Conservation (phyloP, 2,888 invertebrate species). For the Stenurella melanura region DNA sequence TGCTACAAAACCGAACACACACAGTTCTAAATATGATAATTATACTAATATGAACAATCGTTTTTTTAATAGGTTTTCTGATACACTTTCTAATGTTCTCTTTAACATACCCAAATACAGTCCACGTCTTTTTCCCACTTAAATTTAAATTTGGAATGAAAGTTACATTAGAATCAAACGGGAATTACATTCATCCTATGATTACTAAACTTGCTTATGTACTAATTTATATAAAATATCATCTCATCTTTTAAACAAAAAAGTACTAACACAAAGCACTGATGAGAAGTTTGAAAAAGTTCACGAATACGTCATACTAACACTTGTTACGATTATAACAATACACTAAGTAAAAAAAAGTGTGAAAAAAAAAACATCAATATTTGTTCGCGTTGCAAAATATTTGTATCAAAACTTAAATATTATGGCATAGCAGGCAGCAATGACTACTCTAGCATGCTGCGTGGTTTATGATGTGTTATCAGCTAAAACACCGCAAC, state of each 20-base stretch:
- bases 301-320: neutral
- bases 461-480: conserved; percentile 45
- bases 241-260: neutral
- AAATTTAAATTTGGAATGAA: too few relatives aligned
- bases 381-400: neutral
- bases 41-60: too few relatives aligned
- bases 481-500: conserved; percentile 57
- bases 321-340: neutral
- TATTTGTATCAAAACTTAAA: conserved; percentile 12
- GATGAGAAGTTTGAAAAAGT: neutral
- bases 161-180: too few relatives aligned
- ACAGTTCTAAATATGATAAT: too few relatives aligned
- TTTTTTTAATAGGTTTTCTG: too few relatives aligned
- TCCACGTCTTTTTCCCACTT: too few relatives aligned
- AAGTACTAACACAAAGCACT: conserved; percentile 3
- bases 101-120: too few relatives aligned
- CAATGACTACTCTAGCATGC: neutral
- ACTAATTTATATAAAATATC: neutral
- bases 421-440: neutral
- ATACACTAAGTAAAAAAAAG: conserved; percentile 1
- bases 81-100: too few relatives aligned
- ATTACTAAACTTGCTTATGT: neutral
- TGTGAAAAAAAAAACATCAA: neutral
- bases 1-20: too few relatives aligned
- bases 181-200: neutral